phyloP scores from a whole-genome alignment of 2,888 invertebrate genomes.

The Eustalomyia histrio region DNA sequence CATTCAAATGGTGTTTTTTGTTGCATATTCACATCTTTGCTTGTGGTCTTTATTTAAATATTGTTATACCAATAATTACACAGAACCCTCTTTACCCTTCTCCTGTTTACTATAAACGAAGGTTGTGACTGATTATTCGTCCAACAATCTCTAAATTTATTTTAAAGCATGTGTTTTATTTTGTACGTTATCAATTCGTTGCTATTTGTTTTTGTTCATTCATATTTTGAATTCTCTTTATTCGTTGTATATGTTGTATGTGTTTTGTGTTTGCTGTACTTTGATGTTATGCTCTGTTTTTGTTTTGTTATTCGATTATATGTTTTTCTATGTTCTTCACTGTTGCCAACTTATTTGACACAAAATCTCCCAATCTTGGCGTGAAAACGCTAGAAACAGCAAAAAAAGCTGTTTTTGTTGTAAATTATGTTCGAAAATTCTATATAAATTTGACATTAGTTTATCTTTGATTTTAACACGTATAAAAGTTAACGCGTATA shows the following conservation, averaged over 20 bases:
- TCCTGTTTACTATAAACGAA: neutral
- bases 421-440: too few species aligned
- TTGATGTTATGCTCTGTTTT: conserved; percentile 34
- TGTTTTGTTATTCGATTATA: conserved; percentile 9
- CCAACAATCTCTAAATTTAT: too few species aligned
- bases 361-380: too few species aligned
- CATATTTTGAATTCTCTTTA: conserved; percentile 25
- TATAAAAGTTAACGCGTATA: too few species aligned
- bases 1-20: neutral
- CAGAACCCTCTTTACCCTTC: neutral
- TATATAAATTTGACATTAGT: too few species aligned
- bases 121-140: neutral
- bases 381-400: too few species aligned
- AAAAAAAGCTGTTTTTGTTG: too few species aligned
- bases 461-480: too few species aligned
- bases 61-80: neutral
- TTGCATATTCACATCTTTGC: conserved; percentile 22
- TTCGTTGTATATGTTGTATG: conserved; percentile 48
- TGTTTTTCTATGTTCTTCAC: too few species aligned
- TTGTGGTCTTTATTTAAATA: conserved; percentile 23
- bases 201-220: conserved; percentile 38
- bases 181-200: conserved; percentile 38
- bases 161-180: conserved; percentile 37
- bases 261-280: conserved; percentile 65
- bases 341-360: too few species aligned